Conservation (phyloP, 2,888 invertebrate genomes). For the Amiota mariae region DNA sequence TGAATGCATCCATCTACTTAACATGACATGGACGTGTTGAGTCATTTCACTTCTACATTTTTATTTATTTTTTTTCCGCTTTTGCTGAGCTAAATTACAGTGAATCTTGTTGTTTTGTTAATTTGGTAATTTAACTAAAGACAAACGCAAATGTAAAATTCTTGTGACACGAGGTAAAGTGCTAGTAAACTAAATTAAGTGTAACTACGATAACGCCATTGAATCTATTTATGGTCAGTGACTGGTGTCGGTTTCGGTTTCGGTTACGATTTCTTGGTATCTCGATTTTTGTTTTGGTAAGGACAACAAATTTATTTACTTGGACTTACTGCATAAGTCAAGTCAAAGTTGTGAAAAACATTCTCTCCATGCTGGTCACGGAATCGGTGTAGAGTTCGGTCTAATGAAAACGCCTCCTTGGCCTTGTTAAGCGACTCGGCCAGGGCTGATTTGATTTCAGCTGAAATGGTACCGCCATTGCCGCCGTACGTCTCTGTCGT, state of each 20-base stretch:
- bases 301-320: not conserved
- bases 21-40: not conserved
- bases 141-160: not conserved
- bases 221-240: not conserved
- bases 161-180: not conserved
- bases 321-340: slow-evolving; percentile 89
- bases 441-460: slow-evolving; percentile 61
- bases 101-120: not conserved
- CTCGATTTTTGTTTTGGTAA: no score
- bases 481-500: slow-evolving; percentile 6
- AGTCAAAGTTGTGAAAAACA: slow-evolving; percentile 93
- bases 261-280: no score
- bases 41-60: not conserved
- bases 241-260: not conserved
- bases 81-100: not conserved
- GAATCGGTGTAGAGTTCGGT: slow-evolving; percentile 89
- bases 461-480: slow-evolving; percentile 33
- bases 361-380: slow-evolving; percentile 93
- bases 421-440: slow-evolving; percentile 86
- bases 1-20: not conserved
- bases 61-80: not conserved
- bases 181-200: not conserved
- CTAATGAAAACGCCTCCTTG: slow-evolving; percentile 95
- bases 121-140: not conserved
- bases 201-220: not conserved